Base-by-base conservation (phyloP, 2,797 vertebrate genomes). In the Momotus momota region DNA sequence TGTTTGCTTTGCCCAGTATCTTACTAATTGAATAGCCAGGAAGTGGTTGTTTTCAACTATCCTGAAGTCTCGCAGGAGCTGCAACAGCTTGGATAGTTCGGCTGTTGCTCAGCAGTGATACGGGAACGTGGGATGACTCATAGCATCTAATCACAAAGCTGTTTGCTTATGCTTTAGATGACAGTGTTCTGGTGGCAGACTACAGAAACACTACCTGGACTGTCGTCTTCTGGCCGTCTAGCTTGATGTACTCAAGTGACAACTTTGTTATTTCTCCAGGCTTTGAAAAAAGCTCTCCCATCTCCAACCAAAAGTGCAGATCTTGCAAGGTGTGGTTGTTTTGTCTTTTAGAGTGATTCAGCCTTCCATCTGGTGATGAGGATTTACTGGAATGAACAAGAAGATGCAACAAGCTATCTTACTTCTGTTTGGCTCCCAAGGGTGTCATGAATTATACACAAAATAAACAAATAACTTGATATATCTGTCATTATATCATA, bases 361-460 rank as follows among this genome's bases (percentile, higher is more conserved):
- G 61, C 64, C 70, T 94, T 93, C 92, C 51, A 48, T 86, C 49
- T 71, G 61, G 60, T 94, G 93, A 73, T 79, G 74, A 87, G 81
- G 60, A 91, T 95, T 98, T 98, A 97, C 95, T 96, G 96, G 95
- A 97, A 97, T 89, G 95, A 97, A 87, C 58, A 81, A 82, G 85
- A 64, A 88, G 84, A 72, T 43, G 81, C 81, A 87, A 90, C 82
- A 83, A 91, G 66, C 52, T 49, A 92, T 79, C 78, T 71, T 80
- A 31, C 89, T 80, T 90, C 91, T 90, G 75, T 90, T 26, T 8
- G 38, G 54, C 82, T 97, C 96, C 94, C 95, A 88, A 70, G 94
- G 95, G 97, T 94, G 81, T 87, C 88, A 97, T 98, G 93, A 98
- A 98, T 98, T 98, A 98, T 98, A 97, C 94, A 98, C 60, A 43